Evolutionary conservation across 2,888 invertebrate species (phyloP), one percentile per base, ranked within the genome.

Genomic region (Shargacucullia verbasci): DNA sequence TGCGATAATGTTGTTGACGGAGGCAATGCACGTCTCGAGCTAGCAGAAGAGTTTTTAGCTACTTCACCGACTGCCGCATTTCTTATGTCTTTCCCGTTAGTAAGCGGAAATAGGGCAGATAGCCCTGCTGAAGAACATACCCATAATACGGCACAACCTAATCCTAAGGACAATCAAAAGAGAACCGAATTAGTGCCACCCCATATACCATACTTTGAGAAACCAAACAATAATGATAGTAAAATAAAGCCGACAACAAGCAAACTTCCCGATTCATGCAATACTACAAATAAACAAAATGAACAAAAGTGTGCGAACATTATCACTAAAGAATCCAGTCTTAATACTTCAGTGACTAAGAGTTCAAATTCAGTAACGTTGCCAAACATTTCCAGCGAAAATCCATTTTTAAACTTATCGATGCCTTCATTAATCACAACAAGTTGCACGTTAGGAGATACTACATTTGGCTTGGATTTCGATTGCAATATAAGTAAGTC

Each of bases 1-100:
- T 92, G 92, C 73, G 94, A 93, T 64, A 87, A 84, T 71, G 84
- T 83, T 47, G 91, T 90, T 1, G 92, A 94, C 67, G 94, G 92
- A 40, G 95, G 95, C 13, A 94, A 95, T 72, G 95, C 95, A 44
- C 90, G 95, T 27, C 90, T 95, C 69, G 95, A 95, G 80, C 86
- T 95, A 69, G 95, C 94, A 2, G 94, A 94, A 80, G 94, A 94
- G 61, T 91, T 94, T 76, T 75, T 94, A 68, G 94, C 94, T 50
- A 92, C 94, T 47, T 97, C 97, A 1, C 97, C 97, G 5, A 97
- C 97, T 1, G 97, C 97, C 11, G 97, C 97, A 1, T 97, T 97
- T 81, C 89, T 97, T 10, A 95, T 96, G 90, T 96, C 97, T 1
- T 97, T 97, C 79, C 97, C 97, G 0, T 85, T 97, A 44, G 97